These are phyloP conservation scores for Drosophila ambigua DNA, from an alignment of 1,140 invertebrate species.

Conservation along the genomic window DNA sequence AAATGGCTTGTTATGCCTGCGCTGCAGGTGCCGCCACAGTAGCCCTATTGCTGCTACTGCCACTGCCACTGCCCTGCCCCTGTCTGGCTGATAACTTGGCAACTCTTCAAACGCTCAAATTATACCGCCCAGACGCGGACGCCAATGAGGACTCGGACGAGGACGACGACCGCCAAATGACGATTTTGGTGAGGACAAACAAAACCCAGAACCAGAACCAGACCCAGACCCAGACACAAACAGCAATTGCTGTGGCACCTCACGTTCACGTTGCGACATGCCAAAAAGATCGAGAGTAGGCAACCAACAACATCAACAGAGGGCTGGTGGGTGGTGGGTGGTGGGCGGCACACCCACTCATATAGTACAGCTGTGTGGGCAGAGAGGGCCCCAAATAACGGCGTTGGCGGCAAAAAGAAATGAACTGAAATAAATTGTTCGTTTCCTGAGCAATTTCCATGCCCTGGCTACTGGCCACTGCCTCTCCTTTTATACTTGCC, in stretches of 20 bases:
- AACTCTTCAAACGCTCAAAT: conserved; percentile 68
- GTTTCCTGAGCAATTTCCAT: conserved; percentile 82
- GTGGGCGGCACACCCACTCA: conserved; percentile 5
- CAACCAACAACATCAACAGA: conserved; percentile 75
- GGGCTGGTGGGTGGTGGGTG: conserved; percentile 25
- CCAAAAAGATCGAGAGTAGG: conserved; percentile 79
- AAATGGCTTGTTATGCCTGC: conserved; percentile 76
- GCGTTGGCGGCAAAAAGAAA: conserved; percentile 73
- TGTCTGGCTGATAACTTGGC: conserved; percentile 77
- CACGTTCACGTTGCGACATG: conserved; percentile 75
- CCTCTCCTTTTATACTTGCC: conserved; percentile 15
- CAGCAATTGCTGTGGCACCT: conserved; percentile 54
- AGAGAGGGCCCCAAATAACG: conserved; percentile 47
- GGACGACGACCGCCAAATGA: conserved; percentile 79
- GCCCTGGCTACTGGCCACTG: conserved; percentile 16
- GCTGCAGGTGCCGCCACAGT: conserved; percentile 60
- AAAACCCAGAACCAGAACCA: neutral
- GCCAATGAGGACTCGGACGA: conserved; percentile 15
- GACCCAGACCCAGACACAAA: conserved; percentile 27
- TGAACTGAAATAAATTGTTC: conserved; percentile 82
- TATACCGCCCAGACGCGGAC: conserved; percentile 64
- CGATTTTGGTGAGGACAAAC: conserved; percentile 54
- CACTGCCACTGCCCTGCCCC: neutral
- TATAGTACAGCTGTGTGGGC: neutral
- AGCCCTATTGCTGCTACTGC: conserved; percentile 20